These are phyloP conservation scores for Excalfactoria chinensis DNA, from an alignment of 2,113 vertebrate species.

Conservation along the genomic window DNA sequence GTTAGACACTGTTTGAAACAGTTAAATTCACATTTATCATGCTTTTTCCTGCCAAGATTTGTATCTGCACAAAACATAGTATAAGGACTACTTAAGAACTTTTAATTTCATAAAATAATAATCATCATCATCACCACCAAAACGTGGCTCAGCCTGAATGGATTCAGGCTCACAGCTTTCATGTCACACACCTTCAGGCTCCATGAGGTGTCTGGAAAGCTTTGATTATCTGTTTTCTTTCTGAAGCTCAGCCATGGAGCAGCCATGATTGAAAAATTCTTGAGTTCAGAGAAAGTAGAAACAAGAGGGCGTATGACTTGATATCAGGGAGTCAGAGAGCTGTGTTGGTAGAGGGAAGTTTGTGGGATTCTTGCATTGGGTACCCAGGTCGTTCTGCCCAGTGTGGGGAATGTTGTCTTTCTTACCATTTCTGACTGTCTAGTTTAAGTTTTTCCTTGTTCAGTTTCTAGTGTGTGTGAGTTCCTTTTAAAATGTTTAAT, in stretches of 20 bases:
- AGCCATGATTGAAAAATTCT: neutral
- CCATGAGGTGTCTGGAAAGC: neutral
- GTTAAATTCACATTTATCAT: neutral
- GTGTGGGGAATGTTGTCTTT: neutral
- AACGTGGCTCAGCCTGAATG: neutral
- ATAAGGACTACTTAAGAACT: neutral
- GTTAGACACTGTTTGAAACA: neutral
- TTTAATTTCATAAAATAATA: too few species aligned
- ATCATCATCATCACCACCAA: too few species aligned
- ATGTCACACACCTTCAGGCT: neutral
- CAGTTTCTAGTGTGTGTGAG: neutral
- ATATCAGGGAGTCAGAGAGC: neutral
- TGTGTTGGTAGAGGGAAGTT: neutral
- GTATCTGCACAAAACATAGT: neutral
- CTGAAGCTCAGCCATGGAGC: neutral
- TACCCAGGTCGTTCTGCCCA: neutral
- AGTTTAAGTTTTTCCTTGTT: neutral
- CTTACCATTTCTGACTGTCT: neutral
- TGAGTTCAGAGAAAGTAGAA: neutral
- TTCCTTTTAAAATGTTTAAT: neutral
- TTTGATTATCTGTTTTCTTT: accelerated
- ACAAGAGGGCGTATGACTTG: neutral
- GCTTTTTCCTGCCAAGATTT: neutral
- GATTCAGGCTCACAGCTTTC: neutral
- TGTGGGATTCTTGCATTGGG: neutral